A percentile compares a stretch with the other conserved stretches of the same genome.
Evolutionary conservation across 2,113 vertebrate species (phyloP).

Genomic region (Ondatra zibethicus): DNA sequence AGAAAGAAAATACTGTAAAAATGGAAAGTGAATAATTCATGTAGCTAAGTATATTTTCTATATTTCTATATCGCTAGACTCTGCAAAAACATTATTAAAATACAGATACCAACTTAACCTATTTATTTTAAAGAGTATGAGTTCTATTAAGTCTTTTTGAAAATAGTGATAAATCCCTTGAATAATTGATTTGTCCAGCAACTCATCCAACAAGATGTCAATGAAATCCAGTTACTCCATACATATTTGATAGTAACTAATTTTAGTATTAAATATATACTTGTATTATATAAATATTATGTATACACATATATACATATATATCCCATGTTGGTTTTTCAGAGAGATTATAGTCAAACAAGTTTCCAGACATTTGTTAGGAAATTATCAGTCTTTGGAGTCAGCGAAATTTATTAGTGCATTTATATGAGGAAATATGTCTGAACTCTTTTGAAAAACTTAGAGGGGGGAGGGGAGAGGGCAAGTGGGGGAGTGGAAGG

Average conservation of each 20-base stretch:
- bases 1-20: neutral
- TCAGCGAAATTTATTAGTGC: conserved; percentile 61
- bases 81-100: neutral
- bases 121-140: neutral
- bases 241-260: conserved; percentile 6
- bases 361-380: conserved; percentile 27
- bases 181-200: neutral
- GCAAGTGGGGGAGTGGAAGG: too few relatives aligned
- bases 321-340: neutral
- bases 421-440: conserved; percentile 58
- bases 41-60: neutral
- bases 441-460: conserved; percentile 64
- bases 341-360: neutral
- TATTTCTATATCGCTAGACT: neutral
- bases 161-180: neutral
- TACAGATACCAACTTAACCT: neutral
- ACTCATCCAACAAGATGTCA: neutral
- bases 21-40: neutral
- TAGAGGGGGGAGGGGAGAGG: too few relatives aligned
- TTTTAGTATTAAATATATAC: neutral
- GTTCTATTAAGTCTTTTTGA: neutral
- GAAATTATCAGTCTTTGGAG: conserved; percentile 41
- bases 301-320: too few relatives aligned
- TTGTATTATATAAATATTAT: too few relatives aligned
- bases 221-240: neutral